Conservation (phyloP, 2,113 vertebrate genomes). For the Plecotus auritus region DNA sequence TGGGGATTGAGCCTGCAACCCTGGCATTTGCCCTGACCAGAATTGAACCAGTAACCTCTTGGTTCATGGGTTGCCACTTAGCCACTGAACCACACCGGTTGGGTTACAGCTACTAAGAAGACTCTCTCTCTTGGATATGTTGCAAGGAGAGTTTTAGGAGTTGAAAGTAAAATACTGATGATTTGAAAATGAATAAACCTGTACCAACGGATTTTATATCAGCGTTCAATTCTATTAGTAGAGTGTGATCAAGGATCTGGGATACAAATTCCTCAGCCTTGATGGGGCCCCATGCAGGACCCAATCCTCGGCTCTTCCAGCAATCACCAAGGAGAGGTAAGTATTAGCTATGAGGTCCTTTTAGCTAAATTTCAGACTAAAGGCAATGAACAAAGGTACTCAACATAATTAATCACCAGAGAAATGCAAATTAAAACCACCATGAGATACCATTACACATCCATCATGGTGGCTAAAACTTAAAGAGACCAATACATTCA, state of each 20-base stretch:
- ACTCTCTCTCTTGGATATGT: neutral
- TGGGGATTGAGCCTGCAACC: neutral
- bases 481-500: neutral
- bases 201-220: neutral
- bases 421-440: neutral
- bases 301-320: neutral
- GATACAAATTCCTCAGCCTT: neutral
- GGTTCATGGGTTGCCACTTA: neutral
- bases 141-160: neutral
- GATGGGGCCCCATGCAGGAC: neutral
- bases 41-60: neutral
- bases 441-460: neutral
- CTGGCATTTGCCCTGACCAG: neutral
- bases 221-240: neutral
- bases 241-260: neutral
- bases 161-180: neutral
- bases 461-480: neutral
- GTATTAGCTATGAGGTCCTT: neutral
- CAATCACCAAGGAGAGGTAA: neutral
- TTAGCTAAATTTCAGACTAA: conserved; percentile 29
- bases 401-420: neutral
- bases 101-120: neutral
- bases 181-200: conserved; percentile 4
- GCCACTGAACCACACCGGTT: neutral
- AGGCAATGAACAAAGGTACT: neutral